These are phyloP conservation scores for Polypterus bichir DNA, from an alignment of 2,113 vertebrate genomes.

Conservation along the genomic window DNA sequence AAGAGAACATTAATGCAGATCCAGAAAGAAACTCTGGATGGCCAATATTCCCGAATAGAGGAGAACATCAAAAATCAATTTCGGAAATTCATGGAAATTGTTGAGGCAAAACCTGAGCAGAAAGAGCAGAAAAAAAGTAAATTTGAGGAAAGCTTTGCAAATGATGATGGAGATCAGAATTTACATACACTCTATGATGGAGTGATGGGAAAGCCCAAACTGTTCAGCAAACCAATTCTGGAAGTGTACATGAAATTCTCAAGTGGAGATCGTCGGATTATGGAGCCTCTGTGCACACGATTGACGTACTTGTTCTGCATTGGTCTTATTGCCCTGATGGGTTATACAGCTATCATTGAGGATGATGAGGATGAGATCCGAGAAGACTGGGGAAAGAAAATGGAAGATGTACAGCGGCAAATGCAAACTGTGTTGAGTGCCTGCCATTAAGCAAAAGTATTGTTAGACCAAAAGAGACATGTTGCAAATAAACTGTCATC, in stretches of 20 bases:
- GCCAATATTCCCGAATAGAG: constrained; percentile 49
- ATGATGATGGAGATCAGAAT: constrained; percentile 53
- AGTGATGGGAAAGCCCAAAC: constrained; percentile 48
- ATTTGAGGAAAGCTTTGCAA: constrained; percentile 40
- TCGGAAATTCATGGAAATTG: constrained; percentile 53
- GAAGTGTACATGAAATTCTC: constrained; percentile 53
- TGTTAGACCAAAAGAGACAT: no score
- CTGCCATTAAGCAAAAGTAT: constrained; percentile 23
- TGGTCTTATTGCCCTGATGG: constrained; percentile 57
- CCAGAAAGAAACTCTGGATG: constrained; percentile 48
- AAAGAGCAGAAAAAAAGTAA: constrained; percentile 35
- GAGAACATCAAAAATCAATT: constrained; percentile 57
- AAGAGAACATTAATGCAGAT: constrained; percentile 40
- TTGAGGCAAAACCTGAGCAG: constrained; percentile 35
- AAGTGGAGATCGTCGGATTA: constrained; percentile 32
- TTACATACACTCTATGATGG: constrained; percentile 59
- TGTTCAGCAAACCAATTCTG: constrained; percentile 55
- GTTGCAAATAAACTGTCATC: no score
- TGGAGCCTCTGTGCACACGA: constrained; percentile 53
- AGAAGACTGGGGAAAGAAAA: constrained; percentile 53
- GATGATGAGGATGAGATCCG: constrained; percentile 48
- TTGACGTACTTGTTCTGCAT: constrained; percentile 62
- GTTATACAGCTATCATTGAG: constrained; percentile 43
- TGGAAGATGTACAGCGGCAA: constrained; percentile 44
- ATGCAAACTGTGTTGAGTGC: constrained; percentile 47